Conservation (phyloP, 1,140 invertebrate species). For the Drosophila pseudoananassae region DNA sequence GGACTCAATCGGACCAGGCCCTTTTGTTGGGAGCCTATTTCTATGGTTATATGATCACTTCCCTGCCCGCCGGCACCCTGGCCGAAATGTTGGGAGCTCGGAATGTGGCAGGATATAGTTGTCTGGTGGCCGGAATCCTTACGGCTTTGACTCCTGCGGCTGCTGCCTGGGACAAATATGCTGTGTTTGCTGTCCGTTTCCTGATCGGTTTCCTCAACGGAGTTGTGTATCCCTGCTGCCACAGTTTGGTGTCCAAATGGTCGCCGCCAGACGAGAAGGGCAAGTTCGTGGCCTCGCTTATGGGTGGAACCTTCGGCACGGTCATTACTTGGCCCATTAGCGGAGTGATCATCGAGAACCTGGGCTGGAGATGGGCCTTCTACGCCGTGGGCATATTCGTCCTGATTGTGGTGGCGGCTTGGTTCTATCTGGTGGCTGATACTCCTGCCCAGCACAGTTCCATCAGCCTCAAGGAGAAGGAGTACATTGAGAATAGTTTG, state of each 20-base stretch:
- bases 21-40: conserved; percentile 88
- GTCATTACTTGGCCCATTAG: conserved; percentile 90
- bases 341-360: conserved; percentile 87
- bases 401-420: conserved; percentile 87
- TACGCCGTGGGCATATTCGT: conserved; percentile 89
- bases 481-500: conserved; percentile 89
- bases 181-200: conserved; percentile 87
- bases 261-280: conserved; percentile 91
- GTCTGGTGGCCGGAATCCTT: conserved; percentile 88
- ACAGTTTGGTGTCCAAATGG: conserved; percentile 90
- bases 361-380: conserved; percentile 90
- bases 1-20: conserved; percentile 87
- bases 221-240: conserved; percentile 89
- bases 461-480: conserved; percentile 90
- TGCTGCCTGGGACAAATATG: conserved; percentile 86
- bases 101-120: conserved; percentile 86
- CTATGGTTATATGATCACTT: conserved; percentile 87
- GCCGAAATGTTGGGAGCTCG: conserved; percentile 90
- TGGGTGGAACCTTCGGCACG: conserved; percentile 91
- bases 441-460: conserved; percentile 90
- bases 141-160: conserved; percentile 88
- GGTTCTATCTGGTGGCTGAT: conserved; percentile 88
- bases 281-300: conserved; percentile 89
- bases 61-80: conserved; percentile 88
- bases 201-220: conserved; percentile 88